Evolutionary conservation across 35 echinoderm and acorn worm genomes (phyloP), one percentile per base, ranked within the genome.

Genomic region (Diadema setosum): DNA sequence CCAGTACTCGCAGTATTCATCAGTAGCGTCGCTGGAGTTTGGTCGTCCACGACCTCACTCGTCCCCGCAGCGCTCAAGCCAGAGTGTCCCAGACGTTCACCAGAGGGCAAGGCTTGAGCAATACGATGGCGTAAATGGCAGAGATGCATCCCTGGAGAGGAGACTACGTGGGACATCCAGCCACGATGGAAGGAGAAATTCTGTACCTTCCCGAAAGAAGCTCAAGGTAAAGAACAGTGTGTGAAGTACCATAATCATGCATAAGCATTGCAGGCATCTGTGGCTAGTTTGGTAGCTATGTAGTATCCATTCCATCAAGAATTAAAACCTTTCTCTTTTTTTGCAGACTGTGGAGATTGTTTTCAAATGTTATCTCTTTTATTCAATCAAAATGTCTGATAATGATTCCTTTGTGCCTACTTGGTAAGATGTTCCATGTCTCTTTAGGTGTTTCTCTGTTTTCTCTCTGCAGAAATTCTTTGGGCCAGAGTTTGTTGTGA

Each of bases 401-500:
- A 52, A 52, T n/a, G n/a, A 11, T 9, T 11, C 48, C n/a, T n/a
- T 11, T 52, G 48, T 52, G 48, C 48, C n/a, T n/a, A n/a, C n/a
- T n/a, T n/a, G n/a, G n/a, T n/a, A n/a, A n/a, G n/a, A n/a, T n/a
- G 35, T 35, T 76, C 43, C 8, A 14, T 11, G 21, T 33, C 37
- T 67, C 29, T 67, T n/a, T 55, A 55, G 21, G 14, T 55, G 14
- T 55, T 2, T n/a, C 21, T 55, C 21, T 55, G 0, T 55, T 55
- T 55, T 81, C 7, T 45, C 45, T 86, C 60, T 58, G 6, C 85
- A 94, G 91, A 98, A 98, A 87, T 94, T 94, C 45, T 98, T 98
- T 91, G 95, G 95, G 15, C 95, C 95, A 46, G 95, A 98, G 52
- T 98, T 98, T 91, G 91, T 94, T 1, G 88, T 98, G 0, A 94